Evolutionary conservation across 2,888 invertebrate genomes (phyloP), one percentile per base, ranked within the genome.

Genomic region (Myathropa florea): DNA sequence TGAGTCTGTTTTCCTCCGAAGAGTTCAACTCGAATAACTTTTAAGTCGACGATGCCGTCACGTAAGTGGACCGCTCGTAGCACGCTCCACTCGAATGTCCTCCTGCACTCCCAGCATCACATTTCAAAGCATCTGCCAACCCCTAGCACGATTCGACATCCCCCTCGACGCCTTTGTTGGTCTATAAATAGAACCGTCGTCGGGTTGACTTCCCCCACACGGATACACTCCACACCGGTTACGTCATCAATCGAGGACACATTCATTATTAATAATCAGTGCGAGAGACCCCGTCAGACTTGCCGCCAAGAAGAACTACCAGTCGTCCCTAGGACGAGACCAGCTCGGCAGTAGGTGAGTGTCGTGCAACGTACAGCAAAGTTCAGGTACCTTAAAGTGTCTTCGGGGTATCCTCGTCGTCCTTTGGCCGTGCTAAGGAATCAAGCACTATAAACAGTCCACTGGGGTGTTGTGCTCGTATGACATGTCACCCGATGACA

Each of bases 151-250:
- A 28, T n/a, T n/a, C 28, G 6, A 33, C 33, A 33, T 24, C 7
- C 14, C 24, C 39, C 6, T 39, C 30, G 7, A 57, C 59, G 28
- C n/a, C 28, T 64, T 23, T 59, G 55, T 33, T 64, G n/a, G 21
- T 72, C 71, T 46, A 77, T 24, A 82, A 77, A 82, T 82, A 82
- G 76, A 82, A 53, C 65, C 70, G 33, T 75, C 23, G 39, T 36
- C 46, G 28, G 36, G 30, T 64, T 39, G 18, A 39, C 61, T 4
- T 55, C 36, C 10, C 28, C 23, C n/a, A n/a, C n/a, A n/a, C n/a
- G n/a, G n/a, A n/a, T n/a, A n/a, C n/a, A 3, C 18, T n/a, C 10
- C 21, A 33, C 12, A 9, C 23, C 39, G 26, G 14, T 60, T 46
- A 68, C 67, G 67, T 70, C 57, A 65, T 30, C 46, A 26, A 82